Evolutionary conservation across 2,888 invertebrate species (phyloP), one percentile per base, ranked within the genome.

Genomic region (Drosophila ochracea): DNA sequence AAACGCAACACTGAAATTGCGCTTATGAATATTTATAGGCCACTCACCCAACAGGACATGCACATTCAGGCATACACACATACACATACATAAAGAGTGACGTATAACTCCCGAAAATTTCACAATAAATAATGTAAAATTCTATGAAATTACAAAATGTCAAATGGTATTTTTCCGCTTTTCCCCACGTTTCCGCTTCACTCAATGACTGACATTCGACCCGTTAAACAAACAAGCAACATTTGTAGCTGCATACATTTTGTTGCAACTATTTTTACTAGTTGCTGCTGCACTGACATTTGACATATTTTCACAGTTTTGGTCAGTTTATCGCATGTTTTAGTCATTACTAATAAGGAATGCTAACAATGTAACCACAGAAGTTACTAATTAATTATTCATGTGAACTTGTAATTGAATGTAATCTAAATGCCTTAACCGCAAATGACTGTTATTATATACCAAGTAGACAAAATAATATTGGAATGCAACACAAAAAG

Each of bases 121-220:
- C 65, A 89, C 80, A 85, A 90, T 89, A 89, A 89, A 89, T 91
- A 83, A 84, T 84, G 80, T 76, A 86, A 87, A 86, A 84, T 86
- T 84, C 89, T 80, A 84, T 90, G 69, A 90, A 89, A 91, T 89
- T 90, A 82, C 82, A 80, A 80, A 84, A 81, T 90, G 84, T 86
- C 82, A 86, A 86, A 90, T 89, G 73, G 73, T 59, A 68, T 64
- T 71, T 87, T 77, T 76, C 69, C 64, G 72, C 55, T 61, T 52
- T 10, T 28, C 33, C 55, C n/a, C 28, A 16, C 43, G 19, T 21
- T n/a, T 21, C 39, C 60, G 28, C 33, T 16, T 43, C 28, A 16
- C 9, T n/a, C 50, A 41, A 31, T 43, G 55, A 55, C 54, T 55
- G 64, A 55, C 73, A 63, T 73, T 73, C 39, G 66, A 61, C 64